Conservation (phyloP, 2,797 vertebrate species). For the Gephyroberyx darwinii region DNA sequence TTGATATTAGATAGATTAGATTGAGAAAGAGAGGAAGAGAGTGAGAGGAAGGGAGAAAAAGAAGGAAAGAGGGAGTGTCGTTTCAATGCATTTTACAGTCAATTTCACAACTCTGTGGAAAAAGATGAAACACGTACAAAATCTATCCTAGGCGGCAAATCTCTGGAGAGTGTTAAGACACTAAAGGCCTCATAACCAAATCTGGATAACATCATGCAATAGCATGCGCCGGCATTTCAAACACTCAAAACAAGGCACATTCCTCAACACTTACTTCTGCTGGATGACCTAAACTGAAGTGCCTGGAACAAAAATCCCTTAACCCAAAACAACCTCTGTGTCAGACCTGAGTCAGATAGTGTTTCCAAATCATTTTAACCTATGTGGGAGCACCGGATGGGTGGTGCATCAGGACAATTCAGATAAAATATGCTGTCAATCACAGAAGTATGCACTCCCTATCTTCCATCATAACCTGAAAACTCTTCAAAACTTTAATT, state of each 20-base stretch:
- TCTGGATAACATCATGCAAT: constrained; percentile 58
- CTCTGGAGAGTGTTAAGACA: constrained; percentile 44
- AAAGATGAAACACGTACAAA: constrained; percentile 21
- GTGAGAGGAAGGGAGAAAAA: background rate
- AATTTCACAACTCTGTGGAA: constrained; percentile 7
- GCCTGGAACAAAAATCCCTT: constrained; percentile 37
- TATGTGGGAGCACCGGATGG: background rate
- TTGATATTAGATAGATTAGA: background rate
- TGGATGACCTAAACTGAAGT: constrained; percentile 63
- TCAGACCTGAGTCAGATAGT: constrained; percentile 41
- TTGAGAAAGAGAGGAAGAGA: background rate
- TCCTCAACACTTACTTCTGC: constrained; percentile 68
- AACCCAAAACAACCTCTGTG: constrained; percentile 46
- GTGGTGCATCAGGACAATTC: background rate
- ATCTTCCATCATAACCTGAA: background rate
- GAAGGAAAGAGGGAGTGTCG: background rate
- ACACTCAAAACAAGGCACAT: constrained; percentile 62
- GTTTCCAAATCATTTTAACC: constrained; percentile 15
- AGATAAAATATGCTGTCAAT: constrained; percentile 16
- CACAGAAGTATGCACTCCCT: constrained; percentile 1
- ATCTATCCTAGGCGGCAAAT: constrained; percentile 25
- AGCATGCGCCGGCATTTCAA: constrained; percentile 38
- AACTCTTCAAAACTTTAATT: constrained; percentile 14
- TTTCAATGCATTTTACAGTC: constrained; percentile 8
- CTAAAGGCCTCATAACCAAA: constrained; percentile 28